These are phyloP conservation scores for Mythimna lalbum DNA, from an alignment of 2,888 invertebrate species.

Conservation along the genomic window DNA sequence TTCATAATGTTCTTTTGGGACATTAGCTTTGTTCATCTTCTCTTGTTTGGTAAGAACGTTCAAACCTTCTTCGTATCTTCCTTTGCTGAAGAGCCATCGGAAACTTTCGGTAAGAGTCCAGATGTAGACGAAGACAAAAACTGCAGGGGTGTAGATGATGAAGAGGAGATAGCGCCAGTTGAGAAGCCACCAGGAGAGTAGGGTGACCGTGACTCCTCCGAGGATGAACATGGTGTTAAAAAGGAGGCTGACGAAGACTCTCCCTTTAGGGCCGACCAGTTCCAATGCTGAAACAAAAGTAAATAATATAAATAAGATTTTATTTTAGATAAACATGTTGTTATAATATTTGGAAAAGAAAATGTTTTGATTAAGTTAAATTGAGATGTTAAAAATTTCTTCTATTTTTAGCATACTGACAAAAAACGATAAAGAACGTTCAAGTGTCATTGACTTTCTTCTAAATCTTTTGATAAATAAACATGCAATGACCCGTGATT, in stretches of 20 bases:
- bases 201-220: conserved; percentile 85
- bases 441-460: conserved; percentile 13
- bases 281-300: conserved; percentile 80
- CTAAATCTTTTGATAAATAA: conserved; percentile 14
- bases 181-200: conserved; percentile 85
- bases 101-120: conserved; percentile 86
- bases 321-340: neutral
- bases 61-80: conserved; percentile 92
- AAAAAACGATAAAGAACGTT: neutral
- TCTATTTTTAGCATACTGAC: neutral
- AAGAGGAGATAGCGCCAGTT: conserved; percentile 87
- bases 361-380: neutral
- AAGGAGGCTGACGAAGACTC: conserved; percentile 85
- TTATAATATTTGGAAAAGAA: neutral
- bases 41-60: conserved; percentile 92
- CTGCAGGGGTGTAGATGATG: conserved; percentile 85
- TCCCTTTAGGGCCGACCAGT: conserved; percentile 86
- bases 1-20: conserved; percentile 86
- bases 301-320: neutral
- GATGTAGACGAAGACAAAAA: conserved; percentile 82
- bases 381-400: neutral
- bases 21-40: conserved; percentile 89
- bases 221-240: conserved; percentile 89
- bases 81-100: conserved; percentile 91
- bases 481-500: conserved; percentile 1